Evolutionary conservation across 2,888 invertebrate species (phyloP).

Genomic region (Tubulanus polymorphus): DNA sequence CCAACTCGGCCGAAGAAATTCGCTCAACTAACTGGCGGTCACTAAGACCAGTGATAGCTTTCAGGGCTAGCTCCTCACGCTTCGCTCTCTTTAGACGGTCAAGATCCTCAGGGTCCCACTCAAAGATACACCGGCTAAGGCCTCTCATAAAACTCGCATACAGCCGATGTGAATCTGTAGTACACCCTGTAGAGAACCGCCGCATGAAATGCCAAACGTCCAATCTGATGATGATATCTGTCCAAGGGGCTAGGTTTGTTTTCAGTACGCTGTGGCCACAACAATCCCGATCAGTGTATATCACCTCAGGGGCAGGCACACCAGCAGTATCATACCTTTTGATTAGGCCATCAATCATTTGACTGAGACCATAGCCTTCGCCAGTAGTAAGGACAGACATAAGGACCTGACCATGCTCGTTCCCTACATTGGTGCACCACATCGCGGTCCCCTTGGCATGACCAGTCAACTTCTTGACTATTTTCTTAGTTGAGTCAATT

Average conservation of each 20-base stretch:
- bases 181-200: conserved; percentile 16
- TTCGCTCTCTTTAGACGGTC: too few species aligned
- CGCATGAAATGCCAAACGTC: conserved; percentile 31
- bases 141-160: conserved; percentile 23
- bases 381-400: conserved; percentile 23
- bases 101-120: conserved; percentile 22
- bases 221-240: conserved; percentile 10
- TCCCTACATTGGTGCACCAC: conserved; percentile 28
- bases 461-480: conserved; percentile 22
- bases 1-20: conserved; percentile 17
- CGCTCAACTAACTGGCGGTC: background rate
- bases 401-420: conserved; percentile 24
- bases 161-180: conserved; percentile 24
- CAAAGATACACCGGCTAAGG: conserved; percentile 19
- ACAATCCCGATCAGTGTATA: conserved; percentile 33
- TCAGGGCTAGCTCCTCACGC: background rate
- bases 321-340: conserved; percentile 18
- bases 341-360: conserved; percentile 22
- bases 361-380: conserved; percentile 22
- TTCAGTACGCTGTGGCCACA: conserved; percentile 17
- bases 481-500: conserved; percentile 31
- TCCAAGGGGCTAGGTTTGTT: background rate
- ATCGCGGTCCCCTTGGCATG: conserved; percentile 17
- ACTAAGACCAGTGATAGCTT: background rate
- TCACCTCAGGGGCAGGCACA: conserved; percentile 20